phyloP scores from a whole-genome alignment of 2,888 invertebrate species.

The Chymomyza amoena region DNA sequence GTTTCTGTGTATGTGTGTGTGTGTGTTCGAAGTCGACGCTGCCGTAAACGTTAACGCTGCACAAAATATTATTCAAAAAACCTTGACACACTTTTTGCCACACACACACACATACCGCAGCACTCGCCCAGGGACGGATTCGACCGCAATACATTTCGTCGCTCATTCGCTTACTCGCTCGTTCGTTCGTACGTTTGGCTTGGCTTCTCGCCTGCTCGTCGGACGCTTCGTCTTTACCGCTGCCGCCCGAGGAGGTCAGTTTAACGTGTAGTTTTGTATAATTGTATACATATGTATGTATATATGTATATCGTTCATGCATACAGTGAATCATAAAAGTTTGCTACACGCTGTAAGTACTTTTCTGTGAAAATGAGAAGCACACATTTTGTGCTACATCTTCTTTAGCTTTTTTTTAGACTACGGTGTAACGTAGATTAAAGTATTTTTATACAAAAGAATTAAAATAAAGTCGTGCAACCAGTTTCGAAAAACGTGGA shows the following conservation, averaged over 20 bases:
- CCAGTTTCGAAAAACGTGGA: too few species aligned
- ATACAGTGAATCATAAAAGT: slow-evolving; percentile 12
- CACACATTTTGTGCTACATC: too few species aligned
- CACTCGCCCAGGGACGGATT: slow-evolving; percentile 74
- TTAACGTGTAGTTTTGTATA: slow-evolving; percentile 58
- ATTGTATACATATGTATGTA: slow-evolving; percentile 20
- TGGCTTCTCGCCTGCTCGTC: slow-evolving; percentile 18
- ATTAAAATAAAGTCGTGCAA: too few species aligned
- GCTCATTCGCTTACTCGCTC: slow-evolving; percentile 4
- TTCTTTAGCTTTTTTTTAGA: too few species aligned
- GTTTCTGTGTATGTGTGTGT: neutral
- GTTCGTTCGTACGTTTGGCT: neutral
- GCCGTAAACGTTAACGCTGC: slow-evolving; percentile 64
- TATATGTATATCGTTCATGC: slow-evolving; percentile 1
- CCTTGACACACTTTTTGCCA: slow-evolving; percentile 76
- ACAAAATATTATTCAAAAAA: slow-evolving; percentile 75
- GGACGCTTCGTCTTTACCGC: slow-evolving; percentile 23
- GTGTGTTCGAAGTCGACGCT: slow-evolving; percentile 32
- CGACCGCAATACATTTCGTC: slow-evolving; percentile 72
- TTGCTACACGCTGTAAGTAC: too few species aligned
- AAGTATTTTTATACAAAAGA: too few species aligned
- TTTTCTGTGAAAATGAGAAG: too few species aligned
- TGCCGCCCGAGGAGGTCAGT: slow-evolving; percentile 61
- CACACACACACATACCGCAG: slow-evolving; percentile 40
- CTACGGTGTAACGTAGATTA: too few species aligned